Conservation (phyloP, 2,113 vertebrate species). For the Lethenteron reissneri region DNA sequence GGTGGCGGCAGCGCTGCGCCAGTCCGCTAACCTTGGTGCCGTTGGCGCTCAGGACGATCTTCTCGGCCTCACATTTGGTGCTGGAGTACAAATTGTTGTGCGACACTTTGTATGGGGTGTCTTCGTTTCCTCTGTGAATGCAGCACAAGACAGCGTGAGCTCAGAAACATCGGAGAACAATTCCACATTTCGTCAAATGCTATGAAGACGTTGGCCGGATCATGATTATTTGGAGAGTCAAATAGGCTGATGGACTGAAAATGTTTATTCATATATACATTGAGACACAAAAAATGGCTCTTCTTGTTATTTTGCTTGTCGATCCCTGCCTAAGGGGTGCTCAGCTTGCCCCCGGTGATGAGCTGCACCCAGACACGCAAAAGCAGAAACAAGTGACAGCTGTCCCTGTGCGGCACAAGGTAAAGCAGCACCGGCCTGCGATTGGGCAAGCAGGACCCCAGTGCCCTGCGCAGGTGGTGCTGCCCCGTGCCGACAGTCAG, state of each 20-base stretch:
- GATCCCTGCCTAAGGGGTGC: neutral
- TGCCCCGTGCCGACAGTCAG: neutral
- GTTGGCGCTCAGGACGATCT: slow-evolving; percentile 11
- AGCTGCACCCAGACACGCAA: slow-evolving; percentile 12
- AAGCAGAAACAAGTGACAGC: neutral
- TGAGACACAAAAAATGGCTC: no score
- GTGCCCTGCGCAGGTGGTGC: neutral
- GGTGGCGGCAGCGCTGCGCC: no score
- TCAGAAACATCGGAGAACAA: no score
- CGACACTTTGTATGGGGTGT: slow-evolving; percentile 12
- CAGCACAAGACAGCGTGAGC: no score
- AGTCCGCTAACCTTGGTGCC: slow-evolving; percentile 10
- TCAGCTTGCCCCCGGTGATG: neutral
- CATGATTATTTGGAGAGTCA: no score
- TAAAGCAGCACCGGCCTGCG: neutral
- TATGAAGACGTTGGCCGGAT: no score
- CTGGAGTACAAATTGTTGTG: slow-evolving; percentile 17
- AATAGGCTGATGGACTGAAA: no score
- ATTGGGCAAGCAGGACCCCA: no score
- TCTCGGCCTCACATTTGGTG: slow-evolving; percentile 16
- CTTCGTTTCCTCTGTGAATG: slow-evolving; percentile 15
- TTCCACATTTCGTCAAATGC: no score
- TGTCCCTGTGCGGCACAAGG: neutral
- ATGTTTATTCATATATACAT: no score
- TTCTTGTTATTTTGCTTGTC: no score